Base-by-base conservation (phyloP, 2,797 vertebrate genomes). In the Chelon labrosus region DNA sequence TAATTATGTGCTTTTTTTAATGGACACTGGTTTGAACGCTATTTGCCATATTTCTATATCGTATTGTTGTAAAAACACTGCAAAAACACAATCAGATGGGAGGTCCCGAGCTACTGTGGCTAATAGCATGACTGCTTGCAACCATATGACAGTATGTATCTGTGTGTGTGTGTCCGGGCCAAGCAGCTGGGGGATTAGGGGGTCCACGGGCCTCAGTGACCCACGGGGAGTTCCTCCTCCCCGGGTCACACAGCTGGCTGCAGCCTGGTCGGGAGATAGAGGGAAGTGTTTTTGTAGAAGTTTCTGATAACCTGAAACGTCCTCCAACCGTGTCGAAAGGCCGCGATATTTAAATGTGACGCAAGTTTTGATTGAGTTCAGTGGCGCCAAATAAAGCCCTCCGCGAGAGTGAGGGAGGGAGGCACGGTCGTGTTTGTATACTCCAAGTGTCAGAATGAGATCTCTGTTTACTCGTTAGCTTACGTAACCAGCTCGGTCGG, bases 191-290 rank as follows among this genome's bases (percentile, higher is more conserved):
- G 52, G 80, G 75, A 81, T 85, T 82, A 86, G 49, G 56, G 75
- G 73, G 73, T 89, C 79, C 70, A 8, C 1, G 13, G 84, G 85
- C 79, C 81, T 75, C 81, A 19, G 65, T 77, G 89, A 90, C 85
- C 89, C 78, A 54, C 50, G 9, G 64, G 57, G 74, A 79, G 81
- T 44, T 74, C 81, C 79, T 73, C 83, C 75, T 81, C 65, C 47
- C 63, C 3, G 78, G 85, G 89, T 89, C 79, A 81, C 82, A 70
- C 90, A 93, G 89, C 85, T 91, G 90, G 86, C 50, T 68, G 37
- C 80, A 73, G 74, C 69, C 54, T 58, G 75, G 57, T n/a, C 3
- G 49, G n/a, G 44, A 73, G 59, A 71, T 10, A 52, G 17, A 49
- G 0, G n/a, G 25, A 56, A 65, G 35, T 16, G 27, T 62, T 25